Evolutionary conservation across 2,113 vertebrate genomes (phyloP).

Genomic region (Neofelis nebulosa): DNA sequence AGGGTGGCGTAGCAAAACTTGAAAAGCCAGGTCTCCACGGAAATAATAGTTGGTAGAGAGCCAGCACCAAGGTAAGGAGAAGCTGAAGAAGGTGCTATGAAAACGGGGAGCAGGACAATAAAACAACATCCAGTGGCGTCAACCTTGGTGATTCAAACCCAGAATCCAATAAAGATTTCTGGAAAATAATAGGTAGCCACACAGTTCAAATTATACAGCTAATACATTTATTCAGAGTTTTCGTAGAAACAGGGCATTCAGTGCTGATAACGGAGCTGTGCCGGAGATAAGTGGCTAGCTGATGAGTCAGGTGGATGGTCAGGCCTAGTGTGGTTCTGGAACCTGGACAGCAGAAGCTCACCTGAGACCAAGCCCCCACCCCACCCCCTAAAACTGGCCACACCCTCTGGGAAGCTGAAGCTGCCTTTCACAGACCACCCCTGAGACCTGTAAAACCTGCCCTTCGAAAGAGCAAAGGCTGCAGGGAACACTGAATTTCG

Average conservation of each 20-base stretch:
- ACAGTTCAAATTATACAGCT: neutral
- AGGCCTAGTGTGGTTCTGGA: neutral
- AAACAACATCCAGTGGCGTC: neutral
- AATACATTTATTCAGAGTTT: neutral
- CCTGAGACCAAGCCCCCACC: neutral
- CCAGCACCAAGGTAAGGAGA: neutral
- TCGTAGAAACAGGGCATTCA: neutral
- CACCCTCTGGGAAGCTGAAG: neutral
- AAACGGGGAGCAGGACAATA: neutral
- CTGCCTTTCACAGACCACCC: neutral
- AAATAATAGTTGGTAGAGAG: neutral
- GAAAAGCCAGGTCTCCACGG: neutral
- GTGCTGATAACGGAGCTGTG: neutral
- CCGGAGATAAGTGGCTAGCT: neutral
- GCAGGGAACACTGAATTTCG: neutral
- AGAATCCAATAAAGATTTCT: neutral
- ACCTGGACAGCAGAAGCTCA: neutral
- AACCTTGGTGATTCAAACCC: neutral
- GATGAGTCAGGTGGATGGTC: accelerated
- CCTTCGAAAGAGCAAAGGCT: neutral
- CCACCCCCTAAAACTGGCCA: neutral
- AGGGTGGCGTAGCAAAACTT: neutral
- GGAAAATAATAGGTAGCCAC: neutral
- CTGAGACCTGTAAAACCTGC: neutral
- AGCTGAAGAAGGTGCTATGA: accelerated